A percentile compares a stretch with the other conserved stretches of the same genome.
Conservation (phyloP, 2,113 vertebrate species). For the Lophochroa leadbeateri region DNA sequence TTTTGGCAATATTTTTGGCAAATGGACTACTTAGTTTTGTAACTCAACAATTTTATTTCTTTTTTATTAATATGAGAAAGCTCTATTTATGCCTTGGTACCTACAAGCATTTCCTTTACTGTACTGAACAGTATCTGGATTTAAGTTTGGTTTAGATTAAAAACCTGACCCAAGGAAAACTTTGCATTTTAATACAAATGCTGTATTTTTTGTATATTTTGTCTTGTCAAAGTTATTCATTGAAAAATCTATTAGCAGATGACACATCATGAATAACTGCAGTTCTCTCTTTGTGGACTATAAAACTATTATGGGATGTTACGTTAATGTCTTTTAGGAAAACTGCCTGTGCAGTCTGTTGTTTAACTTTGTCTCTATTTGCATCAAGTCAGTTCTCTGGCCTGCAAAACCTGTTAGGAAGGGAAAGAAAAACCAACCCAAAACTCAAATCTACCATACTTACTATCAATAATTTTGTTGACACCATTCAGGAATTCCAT, state of each 20-base stretch:
- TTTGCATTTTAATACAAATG: neutral
- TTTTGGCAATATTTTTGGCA: neutral
- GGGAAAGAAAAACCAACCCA: slow-evolving; percentile 40
- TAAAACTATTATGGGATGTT: neutral
- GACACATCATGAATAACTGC: neutral
- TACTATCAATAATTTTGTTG: slow-evolving; percentile 64
- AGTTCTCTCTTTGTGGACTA: neutral
- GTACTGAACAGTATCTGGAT: neutral
- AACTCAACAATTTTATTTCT: neutral
- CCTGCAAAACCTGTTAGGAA: slow-evolving; percentile 55
- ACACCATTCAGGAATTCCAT: slow-evolving; percentile 66
- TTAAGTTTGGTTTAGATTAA: neutral
- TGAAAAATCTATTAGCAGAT: neutral
- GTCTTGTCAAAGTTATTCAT: neutral
- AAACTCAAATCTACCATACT: slow-evolving; percentile 67
- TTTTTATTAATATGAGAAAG: neutral
- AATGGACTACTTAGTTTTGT: neutral
- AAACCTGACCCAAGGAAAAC: neutral
- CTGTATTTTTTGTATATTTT: neutral
- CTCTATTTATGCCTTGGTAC: neutral
- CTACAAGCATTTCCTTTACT: neutral
- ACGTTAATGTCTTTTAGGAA: neutral
- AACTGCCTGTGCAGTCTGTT: neutral
- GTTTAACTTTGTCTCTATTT: neutral
- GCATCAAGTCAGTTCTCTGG: neutral